Conservation (phyloP, 2,797 vertebrate genomes). For the Arctocebus calabarensis region DNA sequence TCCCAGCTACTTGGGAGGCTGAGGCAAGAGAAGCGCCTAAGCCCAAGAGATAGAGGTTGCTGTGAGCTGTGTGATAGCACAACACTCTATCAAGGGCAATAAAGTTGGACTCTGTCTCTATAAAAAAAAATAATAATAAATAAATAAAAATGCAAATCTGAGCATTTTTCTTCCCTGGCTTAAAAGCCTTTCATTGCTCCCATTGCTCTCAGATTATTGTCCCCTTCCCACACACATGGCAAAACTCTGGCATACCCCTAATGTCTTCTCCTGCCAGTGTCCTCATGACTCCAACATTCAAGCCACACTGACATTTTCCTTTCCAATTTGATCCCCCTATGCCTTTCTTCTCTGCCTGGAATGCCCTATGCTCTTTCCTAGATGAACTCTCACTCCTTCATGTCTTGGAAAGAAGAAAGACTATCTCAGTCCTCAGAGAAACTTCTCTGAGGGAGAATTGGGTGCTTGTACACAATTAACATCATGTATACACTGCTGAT, state of each 20-base stretch:
- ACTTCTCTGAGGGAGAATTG: slow-evolving; percentile 2
- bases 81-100: no score
- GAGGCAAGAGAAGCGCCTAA: no score
- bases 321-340: neutral
- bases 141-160: neutral
- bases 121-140: no score
- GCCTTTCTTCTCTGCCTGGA: slow-evolving; percentile 4
- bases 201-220: neutral
- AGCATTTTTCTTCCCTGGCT: slow-evolving; percentile 25
- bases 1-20: no score
- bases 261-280: neutral
- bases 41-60: no score
- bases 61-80: no score
- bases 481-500: neutral
- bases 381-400: neutral
- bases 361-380: neutral
- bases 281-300: neutral
- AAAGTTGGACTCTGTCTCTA: no score
- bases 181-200: slow-evolving; percentile 2
- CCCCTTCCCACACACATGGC: neutral
- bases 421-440: slow-evolving; percentile 19
- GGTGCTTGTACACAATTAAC: neutral
- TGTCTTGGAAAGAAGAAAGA: neutral
- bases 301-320: slow-evolving; percentile 11
- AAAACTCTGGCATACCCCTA: neutral